A percentile compares a stretch with the other conserved stretches of the same genome.
Evolutionary conservation across 2,113 vertebrate genomes (phyloP).

Genomic region (Clarias macrocephalus): DNA sequence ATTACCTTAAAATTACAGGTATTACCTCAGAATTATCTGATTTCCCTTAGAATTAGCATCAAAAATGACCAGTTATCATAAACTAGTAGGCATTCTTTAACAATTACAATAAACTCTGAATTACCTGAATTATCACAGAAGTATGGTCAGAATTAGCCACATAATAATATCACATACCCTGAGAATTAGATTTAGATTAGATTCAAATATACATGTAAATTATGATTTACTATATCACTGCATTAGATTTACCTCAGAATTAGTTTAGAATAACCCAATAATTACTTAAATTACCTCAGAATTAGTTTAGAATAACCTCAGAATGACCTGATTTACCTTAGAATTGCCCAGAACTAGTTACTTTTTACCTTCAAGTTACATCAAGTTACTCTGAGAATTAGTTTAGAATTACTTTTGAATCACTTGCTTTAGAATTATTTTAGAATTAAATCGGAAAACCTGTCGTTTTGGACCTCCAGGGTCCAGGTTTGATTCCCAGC

Average conservation of each 20-base stretch:
- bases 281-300: not conserved
- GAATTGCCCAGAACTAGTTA: not conserved
- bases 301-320: not conserved
- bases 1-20: not conserved
- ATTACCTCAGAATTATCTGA: not conserved
- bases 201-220: not conserved
- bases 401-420: not conserved
- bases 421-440: not conserved
- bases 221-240: not conserved
- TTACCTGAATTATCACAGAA: not conserved
- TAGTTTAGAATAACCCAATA: not conserved
- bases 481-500: too few species aligned
- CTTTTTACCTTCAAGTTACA: not conserved
- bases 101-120: not conserved
- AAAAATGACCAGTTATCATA: not conserved
- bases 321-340: not conserved
- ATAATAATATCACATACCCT: not conserved
- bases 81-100: too few species aligned
- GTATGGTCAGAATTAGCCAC: not conserved
- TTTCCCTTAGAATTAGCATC: not conserved
- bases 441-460: not conserved
- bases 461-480: too few species aligned
- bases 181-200: not conserved
- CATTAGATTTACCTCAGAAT: not conserved
- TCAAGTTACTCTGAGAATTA: not conserved